Evolutionary conservation across 2,888 invertebrate species (phyloP), one percentile per base, ranked within the genome.

Genomic region (Amblyteles armatorius): DNA sequence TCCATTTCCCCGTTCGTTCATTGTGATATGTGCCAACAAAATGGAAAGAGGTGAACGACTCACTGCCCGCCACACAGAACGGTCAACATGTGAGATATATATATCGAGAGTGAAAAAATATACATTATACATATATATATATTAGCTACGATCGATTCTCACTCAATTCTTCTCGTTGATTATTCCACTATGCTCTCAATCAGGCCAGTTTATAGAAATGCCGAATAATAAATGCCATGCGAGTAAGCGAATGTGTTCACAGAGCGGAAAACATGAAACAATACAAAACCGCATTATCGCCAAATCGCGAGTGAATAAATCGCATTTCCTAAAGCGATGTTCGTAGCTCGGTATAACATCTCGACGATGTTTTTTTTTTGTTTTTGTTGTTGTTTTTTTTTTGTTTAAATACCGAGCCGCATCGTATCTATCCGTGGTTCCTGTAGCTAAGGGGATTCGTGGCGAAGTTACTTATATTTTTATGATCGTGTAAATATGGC

Each of bases 11-110:
- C 60, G 60, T 88, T 88, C 87, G 87, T 88, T 88, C 82, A 87
- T 88, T 89, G 89, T 89, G 90, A 90, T 89, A 90, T 87, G 90
- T 90, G 90, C 90, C 89, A 90, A 90, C 88, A 48, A 60, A 77
- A 36, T 50, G 36, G 36, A 79, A 76, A 55, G 67, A 48, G 57
- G 68, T 29, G 48, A 55, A 74, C 78, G 44, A 55, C 68, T 78
- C 78, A 84, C 81, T 84, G 84, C 84, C 84, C 81, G 78, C 60
- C 19, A 71, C 19, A 76, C 52, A 60, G 22, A 52, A 73, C 60
- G 55, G 22, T 52, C 63, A 60, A 74, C 19, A 48, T 69, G 72
- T 44, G 73, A 16, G 40, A 40, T 48, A 57, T 73, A n/a, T 26
- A n/a, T 19, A 55, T 63, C 52, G 69, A 33, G 52, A 74, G 73